Base-by-base conservation (phyloP, 1,140 invertebrate species). In the Prorops nasuta region DNA sequence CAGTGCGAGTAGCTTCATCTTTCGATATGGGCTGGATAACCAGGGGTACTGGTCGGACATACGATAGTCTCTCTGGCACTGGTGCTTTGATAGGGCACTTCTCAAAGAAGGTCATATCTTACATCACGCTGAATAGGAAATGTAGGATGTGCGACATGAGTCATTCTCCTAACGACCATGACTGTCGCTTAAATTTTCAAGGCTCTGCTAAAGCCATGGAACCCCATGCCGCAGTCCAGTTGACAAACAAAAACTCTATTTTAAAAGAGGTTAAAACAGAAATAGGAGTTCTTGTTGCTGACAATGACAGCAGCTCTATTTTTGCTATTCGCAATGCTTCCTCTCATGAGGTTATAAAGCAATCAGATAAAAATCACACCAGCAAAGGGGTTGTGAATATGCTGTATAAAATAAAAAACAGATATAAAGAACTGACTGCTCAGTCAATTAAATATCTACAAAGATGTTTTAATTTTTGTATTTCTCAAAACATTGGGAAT, bases 21-120 rank as follows among this genome's bases (percentile, higher is more conserved):
- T 44, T 32, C 20, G 42, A 44, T 34, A 44, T 32, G 42, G 42
- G 42, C 2, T 34, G 42, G 22, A 8, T 17, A 4, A 44, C 42
- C 15, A 34, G 42, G 32, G 24, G 42, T 20, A 44, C 42, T 10
- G 22, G 42, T 17, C 31, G 42, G 17, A 44, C 22, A 3, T 44
- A 44, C 18, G 42, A 44, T 44, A 40, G 38, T 14, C 20, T 40
- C 10, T 17, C 38, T 12, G 38, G 38, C 9, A 18, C 38, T 9
- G 38, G n/a, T 12, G 38, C 38, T 40, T 20, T 40, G 7, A 19
- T 40, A 40, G 38, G 38, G 9, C 18, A 18, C 10, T 34, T 44
- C 32, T 17, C 21, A 9, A 44, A 44, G 32, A 44, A 44, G 3
- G 42, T 44, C 2, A 32, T 44, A 12, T 15, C 42, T 3, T 44